phyloP scores from a whole-genome alignment of 2,797 vertebrate genomes.

The Sebastes steindachneri region DNA sequence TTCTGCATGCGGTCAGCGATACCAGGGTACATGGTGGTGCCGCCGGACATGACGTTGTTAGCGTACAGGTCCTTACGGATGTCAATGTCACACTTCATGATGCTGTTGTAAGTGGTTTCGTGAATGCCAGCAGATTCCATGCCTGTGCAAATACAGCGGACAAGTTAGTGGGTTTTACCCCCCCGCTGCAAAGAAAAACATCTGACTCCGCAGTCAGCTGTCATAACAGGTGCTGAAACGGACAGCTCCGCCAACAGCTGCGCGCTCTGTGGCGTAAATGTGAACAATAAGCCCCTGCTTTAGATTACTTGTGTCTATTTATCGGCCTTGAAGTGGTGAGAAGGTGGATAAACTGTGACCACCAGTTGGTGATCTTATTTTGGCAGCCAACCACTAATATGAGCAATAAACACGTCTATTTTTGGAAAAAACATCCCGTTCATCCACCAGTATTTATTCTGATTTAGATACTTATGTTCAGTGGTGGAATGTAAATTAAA shows the following conservation, averaged over 20 bases:
- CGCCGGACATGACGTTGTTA: slow-evolving; percentile 93
- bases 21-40: slow-evolving; percentile 96
- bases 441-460: background rate
- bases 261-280: slow-evolving; percentile 11
- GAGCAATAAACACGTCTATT: background rate
- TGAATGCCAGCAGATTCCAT: slow-evolving; percentile 86
- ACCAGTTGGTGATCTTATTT: background rate
- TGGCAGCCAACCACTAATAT: background rate
- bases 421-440: background rate
- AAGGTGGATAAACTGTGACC: slow-evolving; percentile 9
- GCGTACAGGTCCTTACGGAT: slow-evolving; percentile 95
- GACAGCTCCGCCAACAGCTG: slow-evolving; percentile 66
- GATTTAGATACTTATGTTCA: background rate
- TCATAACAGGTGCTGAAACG: slow-evolving; percentile 68
- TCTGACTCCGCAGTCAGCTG: slow-evolving; percentile 43
- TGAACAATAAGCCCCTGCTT: slow-evolving; percentile 18
- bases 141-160: slow-evolving; percentile 59
- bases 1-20: slow-evolving; percentile 97
- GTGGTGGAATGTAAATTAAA: background rate
- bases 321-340: background rate
- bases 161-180: background rate
- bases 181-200: background rate
- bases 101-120: slow-evolving; percentile 84
- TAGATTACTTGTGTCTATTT: slow-evolving; percentile 10
- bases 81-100: slow-evolving; percentile 87